phyloP scores from a whole-genome alignment of 2,113 vertebrate species.

The Archilochus colubris region DNA sequence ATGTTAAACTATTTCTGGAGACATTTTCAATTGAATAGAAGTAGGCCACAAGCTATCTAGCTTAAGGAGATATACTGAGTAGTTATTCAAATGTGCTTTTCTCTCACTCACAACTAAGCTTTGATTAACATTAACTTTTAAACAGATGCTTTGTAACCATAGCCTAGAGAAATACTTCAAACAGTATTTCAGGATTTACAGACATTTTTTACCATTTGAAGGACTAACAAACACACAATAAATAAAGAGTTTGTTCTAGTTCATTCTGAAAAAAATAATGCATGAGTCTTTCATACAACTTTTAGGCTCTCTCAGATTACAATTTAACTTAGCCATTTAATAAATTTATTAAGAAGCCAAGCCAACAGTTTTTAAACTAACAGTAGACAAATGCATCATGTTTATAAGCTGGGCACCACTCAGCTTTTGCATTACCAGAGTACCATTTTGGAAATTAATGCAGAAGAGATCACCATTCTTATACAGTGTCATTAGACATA shows the following conservation, averaged over 20 bases:
- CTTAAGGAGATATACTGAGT: neutral
- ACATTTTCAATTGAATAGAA: neutral
- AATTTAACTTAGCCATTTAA: neutral
- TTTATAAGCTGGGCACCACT: neutral
- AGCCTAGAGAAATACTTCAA: neutral
- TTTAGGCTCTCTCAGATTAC: conserved; percentile 32
- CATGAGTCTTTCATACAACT: conserved; percentile 31
- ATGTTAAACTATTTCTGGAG: neutral
- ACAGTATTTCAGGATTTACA: neutral
- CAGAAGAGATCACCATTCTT: neutral
- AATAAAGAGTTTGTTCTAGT: neutral
- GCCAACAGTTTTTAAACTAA: neutral
- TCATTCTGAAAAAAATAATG: neutral
- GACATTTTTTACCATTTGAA: neutral
- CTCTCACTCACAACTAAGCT: neutral
- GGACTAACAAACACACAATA: neutral
- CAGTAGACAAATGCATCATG: neutral
- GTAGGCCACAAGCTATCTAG: neutral
- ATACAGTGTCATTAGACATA: neutral
- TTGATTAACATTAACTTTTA: conserved; percentile 42
- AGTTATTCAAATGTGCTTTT: neutral
- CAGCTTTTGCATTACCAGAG: neutral
- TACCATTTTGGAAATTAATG: neutral
- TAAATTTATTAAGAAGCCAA: neutral
- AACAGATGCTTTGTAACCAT: neutral